Base-by-base conservation (phyloP, 2,888 invertebrate species). In the Drosophila infuscata region DNA sequence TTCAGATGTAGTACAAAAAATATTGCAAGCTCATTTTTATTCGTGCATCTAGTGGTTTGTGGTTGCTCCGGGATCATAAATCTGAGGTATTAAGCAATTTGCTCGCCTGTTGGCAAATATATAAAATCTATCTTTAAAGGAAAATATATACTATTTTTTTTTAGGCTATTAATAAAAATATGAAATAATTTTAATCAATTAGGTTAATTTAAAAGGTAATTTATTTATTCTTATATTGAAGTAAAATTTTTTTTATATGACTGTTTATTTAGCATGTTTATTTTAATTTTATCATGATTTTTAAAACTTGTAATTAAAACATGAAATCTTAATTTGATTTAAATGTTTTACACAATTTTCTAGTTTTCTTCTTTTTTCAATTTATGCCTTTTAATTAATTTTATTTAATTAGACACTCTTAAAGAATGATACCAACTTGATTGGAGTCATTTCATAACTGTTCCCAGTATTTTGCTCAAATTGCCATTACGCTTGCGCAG, bases 401-500 rank as follows among this genome's bases (percentile, higher is more conserved):
- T 25, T 8, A 25, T 46, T 46, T 15, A 46, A 15, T 15, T 46
- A 25, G 15, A 46, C 15, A 30, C 17, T 12, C 51, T n/a, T 51
- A n/a, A 25, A 25, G 11, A 32, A 12, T 29, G 12, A 33, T 3
- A 12, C 17, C n/a, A 33, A 29, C 9, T 38, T 15, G 11, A 49
- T 20, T 25, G 20, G 25, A n/a, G 25, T 3, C 17, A 15, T 6
- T n/a, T 30, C 1, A 8, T 12, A 69, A 32, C 51, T 76, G 68
- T 67, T 3, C 56, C 75, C 80, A 74, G 54, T 89, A 70, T 79
- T 72, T 69, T 20, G 25, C 9, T 8, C 56, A 38, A 9, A 38
- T 49, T 61, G 46, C 15, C 38, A 43, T 46, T 60, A 87, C 76
- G 82, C 73, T 43, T 82, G 85, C 89, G 89, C 83, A 80, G 32